A percentile compares a stretch with the other conserved stretches of the same genome.
Evolutionary conservation across 2,888 invertebrate genomes (phyloP).

Genomic region (Escarpia spicata): DNA sequence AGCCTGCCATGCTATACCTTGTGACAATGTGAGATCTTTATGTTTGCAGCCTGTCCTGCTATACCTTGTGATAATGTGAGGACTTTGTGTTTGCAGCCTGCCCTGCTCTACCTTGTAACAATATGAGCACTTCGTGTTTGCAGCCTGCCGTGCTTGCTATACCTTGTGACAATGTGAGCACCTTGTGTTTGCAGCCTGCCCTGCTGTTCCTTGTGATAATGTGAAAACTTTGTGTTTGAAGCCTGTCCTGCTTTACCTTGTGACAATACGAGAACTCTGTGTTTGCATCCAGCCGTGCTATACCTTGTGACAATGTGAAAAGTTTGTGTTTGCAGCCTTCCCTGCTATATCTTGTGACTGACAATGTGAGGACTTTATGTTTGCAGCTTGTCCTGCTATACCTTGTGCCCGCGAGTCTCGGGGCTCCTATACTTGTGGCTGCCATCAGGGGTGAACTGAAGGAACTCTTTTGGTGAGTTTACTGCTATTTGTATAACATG

Average conservation of each 20-base stretch:
- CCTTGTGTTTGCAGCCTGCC: background rate
- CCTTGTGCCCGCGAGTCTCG: constrained; percentile 94
- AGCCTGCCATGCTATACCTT: constrained; percentile 85
- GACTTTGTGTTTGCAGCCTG: constrained; percentile 76
- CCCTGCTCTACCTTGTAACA: constrained; percentile 89
- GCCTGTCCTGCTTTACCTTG: constrained; percentile 89
- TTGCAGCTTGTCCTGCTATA: constrained; percentile 91
- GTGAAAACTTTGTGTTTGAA: constrained; percentile 69
- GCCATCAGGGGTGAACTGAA: constrained; percentile 89
- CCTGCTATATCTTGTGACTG: constrained; percentile 94
- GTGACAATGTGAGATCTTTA: constrained; percentile 68
- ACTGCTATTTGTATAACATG: background rate
- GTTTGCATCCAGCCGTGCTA: constrained; percentile 76
- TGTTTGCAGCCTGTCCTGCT: constrained; percentile 76
- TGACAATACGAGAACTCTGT: constrained; percentile 62
- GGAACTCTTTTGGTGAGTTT: constrained; percentile 84
- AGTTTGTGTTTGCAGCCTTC: constrained; percentile 69
- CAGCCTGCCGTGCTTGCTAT: constrained; percentile 77
- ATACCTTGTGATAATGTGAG: constrained; percentile 79
- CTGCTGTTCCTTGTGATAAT: constrained; percentile 72
- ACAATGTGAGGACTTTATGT: background rate
- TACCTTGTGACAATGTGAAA: constrained; percentile 78
- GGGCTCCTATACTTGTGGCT: constrained; percentile 88
- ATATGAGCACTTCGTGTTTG: too few species aligned
- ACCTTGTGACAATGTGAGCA: constrained; percentile 68